phyloP scores from a whole-genome alignment of 2,113 vertebrate genomes.

The human region DNA sequence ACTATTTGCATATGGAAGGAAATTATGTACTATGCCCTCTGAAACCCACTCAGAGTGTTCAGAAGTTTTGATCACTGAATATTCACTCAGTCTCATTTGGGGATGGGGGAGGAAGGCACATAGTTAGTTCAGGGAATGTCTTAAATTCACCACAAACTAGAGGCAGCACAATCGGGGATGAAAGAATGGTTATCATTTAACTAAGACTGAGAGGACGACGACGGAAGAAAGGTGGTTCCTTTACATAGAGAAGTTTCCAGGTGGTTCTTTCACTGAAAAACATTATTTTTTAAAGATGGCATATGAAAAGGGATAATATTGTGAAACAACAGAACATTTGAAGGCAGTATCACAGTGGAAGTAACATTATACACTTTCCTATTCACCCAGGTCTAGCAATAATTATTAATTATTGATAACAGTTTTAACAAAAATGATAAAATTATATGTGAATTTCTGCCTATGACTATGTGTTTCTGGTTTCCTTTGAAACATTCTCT shows the following conservation, averaged over 20 bases:
- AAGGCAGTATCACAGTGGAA: neutral
- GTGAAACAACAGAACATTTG: neutral
- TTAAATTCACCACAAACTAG: neutral
- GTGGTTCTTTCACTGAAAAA: neutral
- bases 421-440: neutral
- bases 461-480: neutral
- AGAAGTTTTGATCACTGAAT: neutral
- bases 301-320: neutral
- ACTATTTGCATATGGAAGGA: neutral
- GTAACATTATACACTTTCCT: neutral
- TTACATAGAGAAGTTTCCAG: neutral
- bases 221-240: neutral
- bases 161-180: neutral
- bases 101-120: rapidly evolving
- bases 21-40: neutral
- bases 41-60: neutral
- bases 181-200: neutral
- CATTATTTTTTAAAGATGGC: neutral
- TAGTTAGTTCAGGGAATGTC: neutral
- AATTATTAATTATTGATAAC: neutral
- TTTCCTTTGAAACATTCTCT: neutral
- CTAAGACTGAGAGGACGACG: neutral
- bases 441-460: neutral
- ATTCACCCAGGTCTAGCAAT: neutral
- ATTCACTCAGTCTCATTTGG: neutral